A percentile compares a stretch with the other conserved stretches of the same genome.
phyloP scores from a whole-genome alignment of 2,113 vertebrate species.

The Pomatorhinus ruficollis region DNA sequence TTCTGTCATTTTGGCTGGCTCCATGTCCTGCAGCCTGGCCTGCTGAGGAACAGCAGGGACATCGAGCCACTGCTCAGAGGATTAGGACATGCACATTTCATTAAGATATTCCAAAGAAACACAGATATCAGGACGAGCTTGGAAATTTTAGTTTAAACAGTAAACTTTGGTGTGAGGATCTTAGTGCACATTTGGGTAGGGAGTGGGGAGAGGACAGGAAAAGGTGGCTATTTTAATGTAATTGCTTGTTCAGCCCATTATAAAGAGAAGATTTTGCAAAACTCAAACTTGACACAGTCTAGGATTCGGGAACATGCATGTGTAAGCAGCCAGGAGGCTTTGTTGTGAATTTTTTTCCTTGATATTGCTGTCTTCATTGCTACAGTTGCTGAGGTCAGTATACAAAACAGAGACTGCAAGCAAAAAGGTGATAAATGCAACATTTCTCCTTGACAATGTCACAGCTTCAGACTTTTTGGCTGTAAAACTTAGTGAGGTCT shows the following conservation, averaged over 20 bases:
- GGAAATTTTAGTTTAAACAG: background rate
- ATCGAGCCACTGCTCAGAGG: background rate
- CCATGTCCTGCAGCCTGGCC: background rate
- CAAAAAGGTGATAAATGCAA: background rate
- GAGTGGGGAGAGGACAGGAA: background rate
- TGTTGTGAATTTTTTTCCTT: conserved; percentile 40
- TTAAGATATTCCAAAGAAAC: background rate
- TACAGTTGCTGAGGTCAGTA: conserved; percentile 30
- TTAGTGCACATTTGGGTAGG: background rate
- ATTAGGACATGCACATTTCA: background rate
- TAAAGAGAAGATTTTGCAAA: conserved; percentile 16
- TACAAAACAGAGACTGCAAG: background rate
- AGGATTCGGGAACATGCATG: conserved; percentile 38
- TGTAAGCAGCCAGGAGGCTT: conserved; percentile 39
- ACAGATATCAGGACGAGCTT: background rate
- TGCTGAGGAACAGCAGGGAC: background rate
- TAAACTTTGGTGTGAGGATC: background rate
- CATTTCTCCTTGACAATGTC: conserved; percentile 33
- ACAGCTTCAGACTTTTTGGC: background rate
- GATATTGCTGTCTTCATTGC: background rate
- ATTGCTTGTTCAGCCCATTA: conserved; percentile 22
- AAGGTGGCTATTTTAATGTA: background rate
- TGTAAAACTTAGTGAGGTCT: background rate
- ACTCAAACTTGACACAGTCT: background rate
- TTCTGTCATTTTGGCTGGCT: background rate